A percentile compares a stretch with the other conserved stretches of the same genome.
Evolutionary conservation across 2,797 vertebrate genomes (phyloP).

Genomic region (Bradypodion pumilum): DNA sequence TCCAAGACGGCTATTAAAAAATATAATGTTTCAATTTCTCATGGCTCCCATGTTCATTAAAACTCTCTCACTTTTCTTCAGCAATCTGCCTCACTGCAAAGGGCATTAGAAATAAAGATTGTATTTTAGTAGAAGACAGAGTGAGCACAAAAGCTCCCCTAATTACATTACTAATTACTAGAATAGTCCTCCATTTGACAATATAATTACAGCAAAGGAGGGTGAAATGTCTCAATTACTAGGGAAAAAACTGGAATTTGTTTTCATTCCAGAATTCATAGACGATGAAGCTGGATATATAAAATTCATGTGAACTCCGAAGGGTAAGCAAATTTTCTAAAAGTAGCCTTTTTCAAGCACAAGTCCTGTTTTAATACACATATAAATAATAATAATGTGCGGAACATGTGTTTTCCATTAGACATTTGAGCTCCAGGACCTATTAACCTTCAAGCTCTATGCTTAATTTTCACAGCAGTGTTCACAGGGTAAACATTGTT

Average conservation of each 20-base stretch:
- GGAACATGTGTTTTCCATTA: conserved; percentile 1
- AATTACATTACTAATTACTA: conserved; percentile 76
- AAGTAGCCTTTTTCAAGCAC: conserved; percentile 42
- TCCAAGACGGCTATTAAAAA: conserved; percentile 52
- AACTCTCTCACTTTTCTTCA: conserved; percentile 22
- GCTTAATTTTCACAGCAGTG: not conserved
- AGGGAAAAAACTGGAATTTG: conserved; percentile 38
- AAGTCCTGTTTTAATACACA: conserved; percentile 7
- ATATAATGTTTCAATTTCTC: conserved; percentile 36
- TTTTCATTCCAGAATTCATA: conserved; percentile 41
- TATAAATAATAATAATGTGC: not conserved
- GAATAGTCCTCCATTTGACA: conserved; percentile 71
- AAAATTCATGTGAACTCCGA: conserved; percentile 54
- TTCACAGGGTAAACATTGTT: not conserved
- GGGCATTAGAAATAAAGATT: conserved; percentile 61
- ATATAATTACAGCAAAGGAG: conserved; percentile 68
- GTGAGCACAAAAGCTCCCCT: conserved; percentile 65
- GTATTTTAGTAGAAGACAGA: conserved; percentile 63
- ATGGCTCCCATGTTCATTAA: conserved; percentile 59
- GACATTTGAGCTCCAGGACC: conserved; percentile 6
- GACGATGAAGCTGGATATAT: conserved; percentile 37
- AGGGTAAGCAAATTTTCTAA: conserved; percentile 51
- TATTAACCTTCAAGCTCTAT: not conserved
- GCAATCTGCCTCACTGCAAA: conserved; percentile 56
- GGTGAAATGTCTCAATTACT: conserved; percentile 71